A percentile compares a stretch with the other conserved stretches of the same genome.
These are phyloP conservation scores for Raja brachyura DNA, from an alignment of 2,113 vertebrate species.

Conservation along the genomic window DNA sequence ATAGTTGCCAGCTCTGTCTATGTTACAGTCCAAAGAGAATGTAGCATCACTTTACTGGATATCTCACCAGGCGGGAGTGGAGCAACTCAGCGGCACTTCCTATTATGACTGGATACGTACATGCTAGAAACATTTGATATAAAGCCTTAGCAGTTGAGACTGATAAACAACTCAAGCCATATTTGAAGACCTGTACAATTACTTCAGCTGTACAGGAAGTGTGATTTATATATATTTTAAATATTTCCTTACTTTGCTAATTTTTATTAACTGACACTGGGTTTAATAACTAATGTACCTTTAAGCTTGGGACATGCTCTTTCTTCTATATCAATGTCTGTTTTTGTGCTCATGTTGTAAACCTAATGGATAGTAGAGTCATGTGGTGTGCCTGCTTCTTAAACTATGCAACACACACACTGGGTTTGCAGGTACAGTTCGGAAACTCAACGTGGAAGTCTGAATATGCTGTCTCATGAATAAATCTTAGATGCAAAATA, in stretches of 20 bases:
- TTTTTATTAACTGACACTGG: not conserved
- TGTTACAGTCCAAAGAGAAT: not conserved
- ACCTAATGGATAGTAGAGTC: no score
- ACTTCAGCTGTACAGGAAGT: not conserved
- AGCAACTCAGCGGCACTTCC: no score
- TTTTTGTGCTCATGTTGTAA: no score
- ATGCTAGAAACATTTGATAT: not conserved
- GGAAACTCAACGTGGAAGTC: no score
- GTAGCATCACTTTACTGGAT: not conserved
- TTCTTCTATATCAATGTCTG: no score
- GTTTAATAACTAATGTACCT: not conserved
- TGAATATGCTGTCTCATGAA: no score
- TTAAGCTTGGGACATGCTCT: no score
- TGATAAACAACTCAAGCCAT: not conserved
- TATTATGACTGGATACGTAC: not conserved
- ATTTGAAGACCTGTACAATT: not conserved
- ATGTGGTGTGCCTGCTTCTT: no score
- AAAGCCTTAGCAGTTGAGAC: not conserved
- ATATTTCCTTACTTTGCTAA: not conserved
- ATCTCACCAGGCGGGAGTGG: not conserved
- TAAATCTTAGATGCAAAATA: no score
- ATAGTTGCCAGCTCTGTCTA: not conserved
- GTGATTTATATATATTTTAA: not conserved
- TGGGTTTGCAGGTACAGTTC: no score
- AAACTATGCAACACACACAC: no score